phyloP scores from a whole-genome alignment of 2,888 invertebrate species.

The Anaspis maculata region DNA sequence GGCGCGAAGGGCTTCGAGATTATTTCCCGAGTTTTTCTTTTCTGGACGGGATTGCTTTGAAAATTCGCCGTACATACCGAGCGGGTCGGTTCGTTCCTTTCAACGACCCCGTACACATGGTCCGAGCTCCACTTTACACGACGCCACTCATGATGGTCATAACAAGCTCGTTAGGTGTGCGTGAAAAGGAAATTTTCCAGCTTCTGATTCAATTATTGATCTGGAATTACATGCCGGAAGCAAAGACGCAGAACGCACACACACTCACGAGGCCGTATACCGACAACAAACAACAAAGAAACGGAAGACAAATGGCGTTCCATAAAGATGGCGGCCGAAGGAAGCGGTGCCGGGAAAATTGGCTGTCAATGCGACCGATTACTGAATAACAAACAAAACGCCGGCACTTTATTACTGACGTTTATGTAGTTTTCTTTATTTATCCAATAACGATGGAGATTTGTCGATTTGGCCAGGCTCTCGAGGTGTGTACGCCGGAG shows the following conservation, averaged over 20 bases:
- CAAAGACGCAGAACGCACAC: constrained; percentile 12
- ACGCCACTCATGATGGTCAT: constrained; percentile 7
- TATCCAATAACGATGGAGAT: too few species aligned
- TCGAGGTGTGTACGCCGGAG: too few species aligned
- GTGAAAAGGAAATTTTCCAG: constrained; percentile 10
- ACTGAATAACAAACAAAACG: constrained; percentile 16
- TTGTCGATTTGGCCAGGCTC: constrained; percentile 1
- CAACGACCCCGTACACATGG: too few species aligned
- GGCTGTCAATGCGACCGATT: constrained; percentile 15
- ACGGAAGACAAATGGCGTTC: constrained; percentile 12
- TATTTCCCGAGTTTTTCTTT: constrained; percentile 2
- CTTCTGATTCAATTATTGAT: constrained; percentile 13
- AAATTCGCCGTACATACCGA: too few species aligned
- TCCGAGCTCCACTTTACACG: too few species aligned
- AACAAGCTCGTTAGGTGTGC: constrained; percentile 15
- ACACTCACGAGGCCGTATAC: too few species aligned
- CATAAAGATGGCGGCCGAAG: constrained; percentile 10
- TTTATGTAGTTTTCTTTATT: constrained; percentile 5
- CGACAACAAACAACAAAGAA: constrained; percentile 11
- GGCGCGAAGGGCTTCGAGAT: constrained; percentile 8
- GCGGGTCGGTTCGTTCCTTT: too few species aligned
- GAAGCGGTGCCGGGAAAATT: constrained; percentile 12
- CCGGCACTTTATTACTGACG: constrained; percentile 13
- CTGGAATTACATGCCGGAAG: too few species aligned
- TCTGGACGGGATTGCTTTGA: too few species aligned